Conservation (phyloP, 2,113 vertebrate genomes). For the Apodemus sylvaticus region DNA sequence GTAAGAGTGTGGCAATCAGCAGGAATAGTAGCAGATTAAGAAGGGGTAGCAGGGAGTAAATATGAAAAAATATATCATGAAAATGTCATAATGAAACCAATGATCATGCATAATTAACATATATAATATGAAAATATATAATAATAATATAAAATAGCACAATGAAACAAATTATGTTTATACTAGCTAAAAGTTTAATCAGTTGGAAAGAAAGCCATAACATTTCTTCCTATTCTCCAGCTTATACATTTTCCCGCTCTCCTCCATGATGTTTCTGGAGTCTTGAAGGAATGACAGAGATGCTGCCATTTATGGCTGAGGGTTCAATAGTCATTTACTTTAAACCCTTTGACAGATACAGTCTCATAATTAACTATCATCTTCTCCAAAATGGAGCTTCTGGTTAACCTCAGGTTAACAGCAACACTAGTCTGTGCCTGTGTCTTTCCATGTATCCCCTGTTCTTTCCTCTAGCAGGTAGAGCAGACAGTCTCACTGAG, state of each 20-base stretch:
- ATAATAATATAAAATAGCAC: background rate
- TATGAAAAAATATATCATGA: background rate
- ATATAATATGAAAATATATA: background rate
- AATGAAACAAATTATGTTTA: background rate
- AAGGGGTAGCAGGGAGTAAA: no score
- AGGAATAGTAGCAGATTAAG: background rate
- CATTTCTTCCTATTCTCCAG: background rate
- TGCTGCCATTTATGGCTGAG: background rate
- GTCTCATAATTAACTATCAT: background rate
- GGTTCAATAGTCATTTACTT: background rate
- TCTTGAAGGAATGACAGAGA: background rate
- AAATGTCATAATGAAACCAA: background rate
- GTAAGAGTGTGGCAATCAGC: background rate
- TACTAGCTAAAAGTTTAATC: background rate
- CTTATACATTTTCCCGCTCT: no score
- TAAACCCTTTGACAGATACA: background rate
- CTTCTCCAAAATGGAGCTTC: background rate
- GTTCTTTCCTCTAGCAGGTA: background rate
- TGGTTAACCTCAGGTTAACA: background rate
- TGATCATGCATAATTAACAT: background rate
- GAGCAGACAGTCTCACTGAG: background rate
- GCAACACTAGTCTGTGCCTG: no score
- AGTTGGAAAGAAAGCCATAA: background rate
- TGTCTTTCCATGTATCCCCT: no score
- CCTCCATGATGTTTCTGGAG: background rate